Conservation (phyloP, 2,797 vertebrate genomes). For the Chlorospingus flavigularis region DNA sequence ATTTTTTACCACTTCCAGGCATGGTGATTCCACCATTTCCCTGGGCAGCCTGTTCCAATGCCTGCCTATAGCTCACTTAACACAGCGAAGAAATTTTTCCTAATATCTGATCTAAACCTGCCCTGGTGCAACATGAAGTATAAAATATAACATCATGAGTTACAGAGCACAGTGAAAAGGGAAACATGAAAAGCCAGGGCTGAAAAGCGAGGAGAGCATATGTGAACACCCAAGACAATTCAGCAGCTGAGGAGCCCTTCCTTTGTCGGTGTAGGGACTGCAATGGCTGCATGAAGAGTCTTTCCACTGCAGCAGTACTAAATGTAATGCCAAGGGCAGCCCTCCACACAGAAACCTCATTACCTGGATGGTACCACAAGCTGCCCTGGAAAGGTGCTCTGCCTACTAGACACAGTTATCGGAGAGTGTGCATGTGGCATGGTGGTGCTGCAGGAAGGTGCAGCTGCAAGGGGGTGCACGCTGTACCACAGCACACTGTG, state of each 20-base stretch:
- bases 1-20: background rate
- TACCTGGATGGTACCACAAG: background rate
- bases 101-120: background rate
- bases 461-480: background rate
- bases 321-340: background rate
- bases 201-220: background rate
- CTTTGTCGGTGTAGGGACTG: rapidly evolving
- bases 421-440: background rate
- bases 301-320: background rate
- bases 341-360: background rate
- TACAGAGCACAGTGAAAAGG: background rate
- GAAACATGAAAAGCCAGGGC: background rate
- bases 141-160: background rate
- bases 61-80: background rate
- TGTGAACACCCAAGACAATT: background rate
- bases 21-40: background rate
- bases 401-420: background rate
- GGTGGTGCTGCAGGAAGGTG: background rate
- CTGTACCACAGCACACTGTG: background rate
- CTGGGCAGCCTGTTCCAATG: background rate
- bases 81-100: background rate
- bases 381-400: background rate
- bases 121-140: background rate
- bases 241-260: background rate
- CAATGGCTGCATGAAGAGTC: background rate